These are phyloP conservation scores for Drosophila leontia DNA, from an alignment of 1,140 invertebrate species.

Conservation along the genomic window DNA sequence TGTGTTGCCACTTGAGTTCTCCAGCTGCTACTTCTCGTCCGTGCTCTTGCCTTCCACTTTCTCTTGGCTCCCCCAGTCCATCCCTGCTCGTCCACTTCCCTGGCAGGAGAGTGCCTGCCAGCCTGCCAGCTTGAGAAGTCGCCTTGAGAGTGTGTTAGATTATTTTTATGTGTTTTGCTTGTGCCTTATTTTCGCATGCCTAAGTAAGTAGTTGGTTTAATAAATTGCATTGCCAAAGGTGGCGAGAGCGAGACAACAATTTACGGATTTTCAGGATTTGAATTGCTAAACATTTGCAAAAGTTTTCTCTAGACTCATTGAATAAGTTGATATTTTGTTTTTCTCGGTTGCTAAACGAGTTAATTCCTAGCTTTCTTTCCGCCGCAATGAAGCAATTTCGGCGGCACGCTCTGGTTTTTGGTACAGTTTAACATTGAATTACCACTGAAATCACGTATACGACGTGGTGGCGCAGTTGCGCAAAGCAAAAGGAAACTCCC, in stretches of 20 bases:
- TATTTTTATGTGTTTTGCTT: conserved; percentile 68
- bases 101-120: conserved; percentile 55
- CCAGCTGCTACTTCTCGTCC: conserved; percentile 42
- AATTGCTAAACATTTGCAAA: conserved; percentile 40
- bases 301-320: conserved; percentile 21
- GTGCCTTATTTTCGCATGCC: conserved; percentile 72
- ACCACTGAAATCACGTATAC: conserved; percentile 45
- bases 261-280: conserved; percentile 40
- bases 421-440: conserved; percentile 19
- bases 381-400: conserved; percentile 11
- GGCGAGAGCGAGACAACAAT: conserved; percentile 22
- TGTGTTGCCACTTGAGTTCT: conserved; percentile 72
- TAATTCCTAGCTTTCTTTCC: conserved; percentile 2
- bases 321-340: conserved; percentile 23
- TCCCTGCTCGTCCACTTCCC: conserved; percentile 19
- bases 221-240: conserved; percentile 69
- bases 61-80: background rate
- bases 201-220: conserved; percentile 81
- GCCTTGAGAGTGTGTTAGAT: conserved; percentile 73
- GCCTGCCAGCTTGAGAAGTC: conserved; percentile 4
- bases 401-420: conserved; percentile 7
- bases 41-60: conserved; percentile 14
- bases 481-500: conserved; percentile 13
- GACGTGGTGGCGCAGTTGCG: conserved; percentile 30
- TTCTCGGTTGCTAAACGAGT: conserved; percentile 1